These are phyloP conservation scores for Ceryle rudis DNA, from an alignment of 2,797 vertebrate species.

Conservation along the genomic window DNA sequence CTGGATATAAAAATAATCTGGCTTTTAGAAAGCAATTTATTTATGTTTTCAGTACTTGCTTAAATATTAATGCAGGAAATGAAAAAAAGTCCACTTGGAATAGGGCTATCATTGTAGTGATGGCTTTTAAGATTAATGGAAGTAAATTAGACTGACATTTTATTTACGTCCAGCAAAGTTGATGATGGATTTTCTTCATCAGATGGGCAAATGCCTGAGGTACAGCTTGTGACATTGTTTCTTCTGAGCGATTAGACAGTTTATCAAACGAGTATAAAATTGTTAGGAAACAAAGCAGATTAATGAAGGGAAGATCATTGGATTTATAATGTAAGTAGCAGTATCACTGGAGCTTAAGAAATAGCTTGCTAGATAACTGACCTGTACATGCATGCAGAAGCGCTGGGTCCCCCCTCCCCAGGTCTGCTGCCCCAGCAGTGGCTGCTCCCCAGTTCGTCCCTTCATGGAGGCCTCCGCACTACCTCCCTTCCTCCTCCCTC, in stretches of 20 bases:
- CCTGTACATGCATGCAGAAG: not conserved
- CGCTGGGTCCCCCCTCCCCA: fast-evolving
- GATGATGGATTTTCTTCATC: constrained; percentile 74
- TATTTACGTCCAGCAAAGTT: constrained; percentile 60
- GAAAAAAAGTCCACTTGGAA: not conserved
- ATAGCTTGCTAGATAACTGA: not conserved
- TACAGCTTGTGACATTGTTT: constrained; percentile 43
- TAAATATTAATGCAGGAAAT: constrained; percentile 46
- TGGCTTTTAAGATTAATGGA: constrained; percentile 53
- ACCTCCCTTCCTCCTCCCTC: not conserved
- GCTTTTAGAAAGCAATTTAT: constrained; percentile 58
- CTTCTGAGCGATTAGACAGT: constrained; percentile 34
- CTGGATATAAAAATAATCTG: constrained; percentile 40
- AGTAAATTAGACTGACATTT: constrained; percentile 64
- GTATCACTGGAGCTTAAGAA: not conserved
- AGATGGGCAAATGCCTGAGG: constrained; percentile 3
- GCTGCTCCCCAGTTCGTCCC: not conserved
- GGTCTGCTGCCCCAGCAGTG: fast-evolving
- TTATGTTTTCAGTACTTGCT: constrained; percentile 41
- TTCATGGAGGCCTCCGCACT: not conserved
- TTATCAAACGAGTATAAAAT: constrained; percentile 65
- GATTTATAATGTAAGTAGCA: constrained; percentile 40
- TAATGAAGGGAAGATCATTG: constrained; percentile 48
- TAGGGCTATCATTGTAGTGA: not conserved
- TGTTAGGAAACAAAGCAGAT: constrained; percentile 52